Conservation (phyloP, 2,797 vertebrate genomes). For the Phrynocephalus forsythii region DNA sequence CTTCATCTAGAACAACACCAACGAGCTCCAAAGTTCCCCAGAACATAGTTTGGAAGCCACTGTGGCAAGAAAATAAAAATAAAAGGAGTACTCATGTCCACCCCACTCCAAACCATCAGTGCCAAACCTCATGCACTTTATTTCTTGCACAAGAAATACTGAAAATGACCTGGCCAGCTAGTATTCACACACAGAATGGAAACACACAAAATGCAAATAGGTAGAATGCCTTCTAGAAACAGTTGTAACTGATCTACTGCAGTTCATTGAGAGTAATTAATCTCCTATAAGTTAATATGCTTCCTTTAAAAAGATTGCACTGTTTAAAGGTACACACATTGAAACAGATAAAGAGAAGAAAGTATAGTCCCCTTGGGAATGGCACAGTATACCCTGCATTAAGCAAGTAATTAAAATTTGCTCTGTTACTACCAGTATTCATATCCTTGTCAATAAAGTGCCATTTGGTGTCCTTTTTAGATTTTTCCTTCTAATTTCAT, state of each 20-base stretch:
- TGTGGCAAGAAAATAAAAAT: background rate
- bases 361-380: background rate
- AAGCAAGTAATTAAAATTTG: background rate
- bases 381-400: background rate
- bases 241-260: background rate
- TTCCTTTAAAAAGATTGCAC: background rate
- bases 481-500: constrained; percentile 32
- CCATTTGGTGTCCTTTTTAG: constrained; percentile 16
- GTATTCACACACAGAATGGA: background rate
- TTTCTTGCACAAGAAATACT: background rate
- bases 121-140: background rate
- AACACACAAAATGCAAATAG: background rate
- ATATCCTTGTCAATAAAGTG: constrained; percentile 24
- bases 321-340: background rate
- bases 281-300: background rate
- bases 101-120: background rate
- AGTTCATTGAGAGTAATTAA: background rate
- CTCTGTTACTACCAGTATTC: background rate
- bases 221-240: background rate
- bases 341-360: background rate
- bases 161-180: background rate
- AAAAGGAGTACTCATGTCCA: background rate
- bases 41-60: background rate
- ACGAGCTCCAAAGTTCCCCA: no score
- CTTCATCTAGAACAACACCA: background rate